Evolutionary conservation across 92 coral and sea anemone species (phyloP).

Genomic region (Pocillopora meandrina): DNA sequence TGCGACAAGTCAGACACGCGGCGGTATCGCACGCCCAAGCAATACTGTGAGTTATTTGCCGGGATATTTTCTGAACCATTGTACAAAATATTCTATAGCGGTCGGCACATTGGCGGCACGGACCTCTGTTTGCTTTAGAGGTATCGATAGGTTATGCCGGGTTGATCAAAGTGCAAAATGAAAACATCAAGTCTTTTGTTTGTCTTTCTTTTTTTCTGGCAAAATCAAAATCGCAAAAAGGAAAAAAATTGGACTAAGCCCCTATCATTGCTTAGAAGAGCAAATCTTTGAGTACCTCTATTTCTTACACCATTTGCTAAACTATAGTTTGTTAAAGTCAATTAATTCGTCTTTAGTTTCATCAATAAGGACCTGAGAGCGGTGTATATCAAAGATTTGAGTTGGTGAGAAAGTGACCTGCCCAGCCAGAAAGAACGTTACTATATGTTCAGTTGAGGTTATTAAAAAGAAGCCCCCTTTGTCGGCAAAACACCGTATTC

Average conservation of each 20-base stretch:
- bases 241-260: conserved; percentile 4
- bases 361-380: conserved; percentile 23
- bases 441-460: conserved; percentile 19
- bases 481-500: conserved; percentile 44
- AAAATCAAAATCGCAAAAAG: conserved; percentile 21
- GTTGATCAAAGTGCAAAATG: conserved; percentile 52
- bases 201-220: conserved; percentile 18
- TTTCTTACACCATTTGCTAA: background rate
- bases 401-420: conserved; percentile 22
- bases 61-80: conserved; percentile 46
- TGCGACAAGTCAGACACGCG: conserved; percentile 43
- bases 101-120: conserved; percentile 58
- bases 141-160: conserved; percentile 56
- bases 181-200: conserved; percentile 42
- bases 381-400: conserved; percentile 37
- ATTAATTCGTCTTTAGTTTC: conserved; percentile 18
- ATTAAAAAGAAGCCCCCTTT: conserved; percentile 29
- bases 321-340: conserved; percentile 17
- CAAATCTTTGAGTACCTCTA: background rate
- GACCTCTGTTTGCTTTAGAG: conserved; percentile 39
- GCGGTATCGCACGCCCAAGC: conserved; percentile 43
- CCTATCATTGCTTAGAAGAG: conserved; percentile 8
- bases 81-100: conserved; percentile 41
- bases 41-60: conserved; percentile 36
- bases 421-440: conserved; percentile 22